Percentiles rank a stretch among this genome's conserved stretches.
Conservation (phyloP, 1,140 invertebrate genomes). For the Brachionus rubens region DNA sequence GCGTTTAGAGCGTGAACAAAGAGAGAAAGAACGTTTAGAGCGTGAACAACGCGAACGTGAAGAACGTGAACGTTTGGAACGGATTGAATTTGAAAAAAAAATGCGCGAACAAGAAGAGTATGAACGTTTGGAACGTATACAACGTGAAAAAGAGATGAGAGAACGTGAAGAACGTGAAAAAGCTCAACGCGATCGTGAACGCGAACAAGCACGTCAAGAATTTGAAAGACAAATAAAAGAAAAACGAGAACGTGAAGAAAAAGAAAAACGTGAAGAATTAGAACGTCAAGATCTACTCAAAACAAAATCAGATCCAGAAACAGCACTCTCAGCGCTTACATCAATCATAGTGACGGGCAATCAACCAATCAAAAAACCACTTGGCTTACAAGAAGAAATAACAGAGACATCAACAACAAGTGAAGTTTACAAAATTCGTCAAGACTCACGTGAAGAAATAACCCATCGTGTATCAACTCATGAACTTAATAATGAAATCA, state of each 20-base stretch:
- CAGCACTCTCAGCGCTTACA: neutral
- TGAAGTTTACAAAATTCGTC: neutral
- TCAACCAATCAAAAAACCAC: neutral
- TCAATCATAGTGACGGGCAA: neutral
- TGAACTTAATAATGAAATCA: neutral
- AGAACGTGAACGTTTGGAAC: neutral
- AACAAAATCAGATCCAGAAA: neutral
- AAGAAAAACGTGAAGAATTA: neutral
- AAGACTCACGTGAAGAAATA: neutral
- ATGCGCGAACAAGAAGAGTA: neutral
- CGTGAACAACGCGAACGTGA: slow-evolving; percentile 12
- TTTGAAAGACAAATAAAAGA: slow-evolving; percentile 10
- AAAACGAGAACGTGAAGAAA: slow-evolving; percentile 14
- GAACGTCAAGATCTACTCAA: neutral
- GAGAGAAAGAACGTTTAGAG: neutral
- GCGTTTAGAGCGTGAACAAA: neutral
- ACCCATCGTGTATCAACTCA: neutral
- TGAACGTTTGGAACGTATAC: neutral
- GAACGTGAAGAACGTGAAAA: neutral
- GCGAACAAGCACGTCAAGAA: neutral
- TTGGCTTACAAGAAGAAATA: neutral
- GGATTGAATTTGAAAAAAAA: neutral
- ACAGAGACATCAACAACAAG: neutral
- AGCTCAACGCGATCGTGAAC: neutral
- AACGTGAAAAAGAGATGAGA: neutral